These are phyloP conservation scores for Montipora foliosa DNA, from an alignment of 64 coral and sea anemone species.

Conservation along the genomic window DNA sequence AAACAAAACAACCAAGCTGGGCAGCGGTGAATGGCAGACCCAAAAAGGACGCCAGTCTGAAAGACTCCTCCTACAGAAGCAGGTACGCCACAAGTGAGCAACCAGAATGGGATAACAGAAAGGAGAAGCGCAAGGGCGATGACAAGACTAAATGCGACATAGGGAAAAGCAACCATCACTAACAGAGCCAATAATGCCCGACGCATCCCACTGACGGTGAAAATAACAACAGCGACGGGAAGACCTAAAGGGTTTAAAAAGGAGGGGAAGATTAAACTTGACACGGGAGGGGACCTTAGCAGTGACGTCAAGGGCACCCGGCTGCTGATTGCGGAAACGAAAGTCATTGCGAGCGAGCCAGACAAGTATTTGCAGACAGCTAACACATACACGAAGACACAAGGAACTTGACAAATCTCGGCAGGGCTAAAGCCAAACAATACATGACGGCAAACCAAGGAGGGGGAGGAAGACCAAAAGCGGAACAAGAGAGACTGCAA, in stretches of 20 bases:
- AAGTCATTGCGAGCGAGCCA: background rate
- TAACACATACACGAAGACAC: background rate
- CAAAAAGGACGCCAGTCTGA: too few relatives aligned
- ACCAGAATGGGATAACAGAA: too few relatives aligned
- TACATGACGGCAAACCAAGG: background rate
- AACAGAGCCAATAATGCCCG: background rate
- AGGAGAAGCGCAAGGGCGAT: too few relatives aligned
- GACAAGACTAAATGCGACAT: too few relatives aligned
- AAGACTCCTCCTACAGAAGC: too few relatives aligned
- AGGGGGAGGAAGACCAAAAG: background rate
- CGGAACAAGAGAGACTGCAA: background rate
- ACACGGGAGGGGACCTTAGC: background rate
- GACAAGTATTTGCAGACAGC: constrained; percentile 27
- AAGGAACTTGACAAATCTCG: background rate
- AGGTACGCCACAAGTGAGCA: too few relatives aligned
- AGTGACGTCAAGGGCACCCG: background rate
- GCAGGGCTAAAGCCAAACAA: background rate
- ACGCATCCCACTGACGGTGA: background rate
- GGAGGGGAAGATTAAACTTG: background rate
- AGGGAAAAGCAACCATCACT: too few relatives aligned
- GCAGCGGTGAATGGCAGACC: too few relatives aligned
- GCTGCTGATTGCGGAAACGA: background rate
- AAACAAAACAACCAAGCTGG: too few relatives aligned
- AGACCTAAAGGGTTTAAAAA: background rate
- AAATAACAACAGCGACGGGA: background rate